Conservation (phyloP, 2,888 invertebrate species). For the Andrena bicolor region DNA sequence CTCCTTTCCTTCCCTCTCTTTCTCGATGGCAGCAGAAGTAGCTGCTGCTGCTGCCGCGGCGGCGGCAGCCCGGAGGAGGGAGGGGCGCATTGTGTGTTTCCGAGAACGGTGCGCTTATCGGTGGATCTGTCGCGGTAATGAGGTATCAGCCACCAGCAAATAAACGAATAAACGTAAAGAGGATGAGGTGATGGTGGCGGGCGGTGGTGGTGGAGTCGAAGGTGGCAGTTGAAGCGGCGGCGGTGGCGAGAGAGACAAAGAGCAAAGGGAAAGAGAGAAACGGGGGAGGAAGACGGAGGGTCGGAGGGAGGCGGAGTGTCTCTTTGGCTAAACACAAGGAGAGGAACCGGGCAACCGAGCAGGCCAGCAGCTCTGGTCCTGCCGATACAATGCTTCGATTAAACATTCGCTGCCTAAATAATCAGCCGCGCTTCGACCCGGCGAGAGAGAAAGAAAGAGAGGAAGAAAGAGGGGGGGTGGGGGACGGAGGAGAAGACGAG, state of each 20-base stretch:
- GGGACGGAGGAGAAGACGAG: slow-evolving; percentile 38
- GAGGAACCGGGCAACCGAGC: slow-evolving; percentile 64
- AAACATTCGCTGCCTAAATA: slow-evolving; percentile 85
- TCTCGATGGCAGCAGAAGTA: slow-evolving; percentile 36
- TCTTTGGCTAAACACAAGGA: slow-evolving; percentile 69
- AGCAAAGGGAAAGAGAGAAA: slow-evolving; percentile 29
- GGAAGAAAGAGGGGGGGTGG: slow-evolving; percentile 48
- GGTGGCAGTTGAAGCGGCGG: slow-evolving; percentile 51
- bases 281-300: slow-evolving; percentile 43
- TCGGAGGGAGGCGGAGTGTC: slow-evolving; percentile 65
- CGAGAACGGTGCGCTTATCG: slow-evolving; percentile 84
- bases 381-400: slow-evolving; percentile 84
- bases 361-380: slow-evolving; percentile 60
- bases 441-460: slow-evolving; percentile 58
- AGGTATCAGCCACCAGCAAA: slow-evolving; percentile 84
- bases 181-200: slow-evolving; percentile 60
- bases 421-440: slow-evolving; percentile 80
- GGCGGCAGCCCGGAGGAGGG: slow-evolving; percentile 62
- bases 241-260: slow-evolving; percentile 48
- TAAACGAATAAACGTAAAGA: slow-evolving; percentile 83
- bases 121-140: slow-evolving; percentile 85
- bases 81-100: slow-evolving; percentile 84
- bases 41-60: slow-evolving; percentile 51
- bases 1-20: slow-evolving; percentile 41
- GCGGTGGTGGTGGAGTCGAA: slow-evolving; percentile 28